phyloP scores from a whole-genome alignment of 2,797 vertebrate species.

The Vireo griseus region DNA sequence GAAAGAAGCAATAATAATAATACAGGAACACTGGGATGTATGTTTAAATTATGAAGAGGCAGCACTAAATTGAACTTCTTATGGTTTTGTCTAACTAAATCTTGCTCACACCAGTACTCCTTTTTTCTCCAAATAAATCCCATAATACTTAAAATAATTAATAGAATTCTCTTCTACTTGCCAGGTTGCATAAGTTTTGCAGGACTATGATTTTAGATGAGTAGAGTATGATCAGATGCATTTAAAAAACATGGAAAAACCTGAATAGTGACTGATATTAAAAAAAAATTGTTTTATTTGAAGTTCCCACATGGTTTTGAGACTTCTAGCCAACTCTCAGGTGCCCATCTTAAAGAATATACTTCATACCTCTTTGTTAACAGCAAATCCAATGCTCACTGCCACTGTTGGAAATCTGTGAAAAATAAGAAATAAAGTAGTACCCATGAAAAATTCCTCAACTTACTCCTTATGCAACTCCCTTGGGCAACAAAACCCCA shows the following conservation, averaged over 20 bases:
- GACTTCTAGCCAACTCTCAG: constrained; percentile 20
- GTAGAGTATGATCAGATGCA: neutral
- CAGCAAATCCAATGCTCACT: constrained; percentile 88
- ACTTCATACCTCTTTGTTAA: constrained; percentile 82
- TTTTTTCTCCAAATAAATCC: neutral
- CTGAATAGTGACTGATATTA: neutral
- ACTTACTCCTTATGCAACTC: neutral
- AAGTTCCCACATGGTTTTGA: neutral
- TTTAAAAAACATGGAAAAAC: neutral
- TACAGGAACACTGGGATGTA: neutral
- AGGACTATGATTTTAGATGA: neutral
- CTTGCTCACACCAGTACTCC: neutral
- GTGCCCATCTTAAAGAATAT: constrained; percentile 57
- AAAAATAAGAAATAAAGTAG: constrained; percentile 14
- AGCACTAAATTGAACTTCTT: neutral
- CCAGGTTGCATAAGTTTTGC: neutral
- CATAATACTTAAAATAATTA: neutral
- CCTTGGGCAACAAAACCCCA: neutral
- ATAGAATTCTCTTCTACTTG: neutral
- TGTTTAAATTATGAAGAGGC: neutral
- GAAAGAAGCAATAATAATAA: neutral
- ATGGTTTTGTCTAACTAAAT: neutral
- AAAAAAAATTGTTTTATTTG: neutral
- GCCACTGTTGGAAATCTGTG: constrained; percentile 85
- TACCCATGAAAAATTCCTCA: neutral